Conservation (phyloP, 2,888 invertebrate genomes). For the Apotomis betuletana region DNA sequence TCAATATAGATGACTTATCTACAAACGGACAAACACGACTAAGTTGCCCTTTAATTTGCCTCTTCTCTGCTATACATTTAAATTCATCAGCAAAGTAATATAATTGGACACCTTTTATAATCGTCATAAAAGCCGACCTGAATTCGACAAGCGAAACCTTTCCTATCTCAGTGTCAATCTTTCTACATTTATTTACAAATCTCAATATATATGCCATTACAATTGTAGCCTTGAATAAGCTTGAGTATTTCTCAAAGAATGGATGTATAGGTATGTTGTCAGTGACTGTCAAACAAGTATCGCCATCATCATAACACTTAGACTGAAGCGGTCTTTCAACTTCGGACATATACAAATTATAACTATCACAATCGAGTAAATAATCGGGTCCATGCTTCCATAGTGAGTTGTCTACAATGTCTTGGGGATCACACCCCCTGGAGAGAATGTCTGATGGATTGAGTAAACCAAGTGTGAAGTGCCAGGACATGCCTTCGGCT, state of each 20-base stretch:
- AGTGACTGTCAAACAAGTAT: background rate
- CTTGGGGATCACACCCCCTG: background rate
- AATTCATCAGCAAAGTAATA: constrained; percentile 1
- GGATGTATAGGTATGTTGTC: too few relatives aligned
- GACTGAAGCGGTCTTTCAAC: background rate
- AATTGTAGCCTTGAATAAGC: too few relatives aligned
- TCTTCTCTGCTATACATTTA: background rate
- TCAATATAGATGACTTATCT: too few relatives aligned
- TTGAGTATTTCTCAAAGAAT: too few relatives aligned
- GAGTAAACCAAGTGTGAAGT: background rate
- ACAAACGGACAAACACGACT: too few relatives aligned
- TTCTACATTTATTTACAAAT: background rate
- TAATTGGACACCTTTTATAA: background rate
- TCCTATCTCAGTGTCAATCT: background rate
- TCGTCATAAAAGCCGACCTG: background rate
- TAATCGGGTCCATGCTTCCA: background rate
- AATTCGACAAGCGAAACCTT: background rate
- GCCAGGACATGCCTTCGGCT: background rate
- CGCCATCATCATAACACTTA: background rate
- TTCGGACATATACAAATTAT: background rate
- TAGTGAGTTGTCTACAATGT: background rate
- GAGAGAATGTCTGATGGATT: background rate
- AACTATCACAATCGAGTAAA: background rate
- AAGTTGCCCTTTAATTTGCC: too few relatives aligned
- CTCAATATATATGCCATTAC: background rate